These are phyloP conservation scores for Stratiolaelaps scimitus DNA, from an alignment of 1,140 invertebrate genomes.

Conservation along the genomic window DNA sequence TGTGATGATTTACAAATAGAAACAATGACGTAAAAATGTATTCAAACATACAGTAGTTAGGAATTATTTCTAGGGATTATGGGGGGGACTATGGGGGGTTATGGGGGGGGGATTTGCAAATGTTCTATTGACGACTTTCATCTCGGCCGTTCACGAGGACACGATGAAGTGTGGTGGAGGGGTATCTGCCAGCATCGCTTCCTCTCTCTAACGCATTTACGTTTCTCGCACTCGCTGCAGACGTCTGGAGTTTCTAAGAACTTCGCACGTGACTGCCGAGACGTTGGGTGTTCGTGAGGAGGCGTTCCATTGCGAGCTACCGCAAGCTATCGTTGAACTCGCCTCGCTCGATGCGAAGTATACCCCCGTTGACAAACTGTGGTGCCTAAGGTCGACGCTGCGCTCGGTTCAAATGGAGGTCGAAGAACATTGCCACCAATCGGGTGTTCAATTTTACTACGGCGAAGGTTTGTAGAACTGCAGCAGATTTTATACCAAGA, in stretches of 20 bases:
- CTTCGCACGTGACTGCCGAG: background rate
- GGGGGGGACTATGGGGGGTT: too few species aligned
- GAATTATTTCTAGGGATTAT: too few species aligned
- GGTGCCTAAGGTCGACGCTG: conserved; percentile 3
- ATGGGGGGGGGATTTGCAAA: too few species aligned
- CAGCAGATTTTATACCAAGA: too few species aligned
- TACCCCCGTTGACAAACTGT: conserved; percentile 23
- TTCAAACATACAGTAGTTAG: too few species aligned
- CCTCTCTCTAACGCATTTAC: too few species aligned
- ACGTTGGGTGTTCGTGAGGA: conserved; percentile 10
- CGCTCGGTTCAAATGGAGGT: background rate
- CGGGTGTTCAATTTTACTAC: background rate
- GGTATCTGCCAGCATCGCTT: too few species aligned
- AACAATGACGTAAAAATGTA: too few species aligned
- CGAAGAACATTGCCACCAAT: background rate
- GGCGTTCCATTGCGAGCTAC: conserved; percentile 1
- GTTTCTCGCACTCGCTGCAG: background rate
- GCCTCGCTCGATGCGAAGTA: conserved; percentile 21
- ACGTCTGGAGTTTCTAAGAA: conserved; percentile 13
- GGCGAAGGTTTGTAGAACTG: conserved; percentile 20
- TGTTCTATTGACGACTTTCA: too few species aligned
- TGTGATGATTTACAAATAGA: too few species aligned
- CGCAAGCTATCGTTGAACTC: conserved; percentile 14
- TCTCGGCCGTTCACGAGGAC: too few species aligned
- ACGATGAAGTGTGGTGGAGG: too few species aligned